Evolutionary conservation across 2,888 invertebrate species (phyloP).

Genomic region (Formica aserva): DNA sequence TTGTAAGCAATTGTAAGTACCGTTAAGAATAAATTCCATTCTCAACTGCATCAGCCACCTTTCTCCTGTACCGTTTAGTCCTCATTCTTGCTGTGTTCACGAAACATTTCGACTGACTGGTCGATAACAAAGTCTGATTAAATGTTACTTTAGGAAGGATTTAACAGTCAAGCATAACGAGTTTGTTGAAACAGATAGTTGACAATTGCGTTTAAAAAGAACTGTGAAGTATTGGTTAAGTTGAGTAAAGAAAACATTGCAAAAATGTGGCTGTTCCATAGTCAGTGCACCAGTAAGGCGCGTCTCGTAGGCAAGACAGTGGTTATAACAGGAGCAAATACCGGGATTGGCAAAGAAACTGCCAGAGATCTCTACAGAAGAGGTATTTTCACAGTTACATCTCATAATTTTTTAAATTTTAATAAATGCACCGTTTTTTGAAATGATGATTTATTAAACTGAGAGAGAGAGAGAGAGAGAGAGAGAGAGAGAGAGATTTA

Average conservation of each 20-base stretch:
- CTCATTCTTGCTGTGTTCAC: neutral
- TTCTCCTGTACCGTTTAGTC: neutral
- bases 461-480: no score
- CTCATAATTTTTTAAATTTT: neutral
- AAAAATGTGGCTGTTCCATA: constrained; percentile 79
- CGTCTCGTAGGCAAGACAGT: constrained; percentile 81
- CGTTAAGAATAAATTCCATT: neutral
- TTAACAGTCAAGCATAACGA: neutral
- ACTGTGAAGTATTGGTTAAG: neutral
- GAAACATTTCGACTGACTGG: neutral
- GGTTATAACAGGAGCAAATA: constrained; percentile 85
- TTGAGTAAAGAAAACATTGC: neutral
- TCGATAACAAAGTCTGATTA: no score
- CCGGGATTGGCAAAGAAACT: constrained; percentile 83
- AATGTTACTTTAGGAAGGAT: neutral
- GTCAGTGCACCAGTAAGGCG: constrained; percentile 85
- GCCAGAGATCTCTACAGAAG: constrained; percentile 81
- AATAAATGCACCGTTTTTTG: neutral
- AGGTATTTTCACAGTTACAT: constrained; percentile 75
- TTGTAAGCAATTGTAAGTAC: neutral
- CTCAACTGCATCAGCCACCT: neutral
- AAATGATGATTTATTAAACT: neutral
- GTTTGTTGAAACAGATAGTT: neutral
- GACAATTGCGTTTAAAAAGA: neutral
- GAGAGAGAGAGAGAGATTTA: neutral